Conservation (phyloP, 2,888 invertebrate genomes). For the Cryptocephalus moraei region DNA sequence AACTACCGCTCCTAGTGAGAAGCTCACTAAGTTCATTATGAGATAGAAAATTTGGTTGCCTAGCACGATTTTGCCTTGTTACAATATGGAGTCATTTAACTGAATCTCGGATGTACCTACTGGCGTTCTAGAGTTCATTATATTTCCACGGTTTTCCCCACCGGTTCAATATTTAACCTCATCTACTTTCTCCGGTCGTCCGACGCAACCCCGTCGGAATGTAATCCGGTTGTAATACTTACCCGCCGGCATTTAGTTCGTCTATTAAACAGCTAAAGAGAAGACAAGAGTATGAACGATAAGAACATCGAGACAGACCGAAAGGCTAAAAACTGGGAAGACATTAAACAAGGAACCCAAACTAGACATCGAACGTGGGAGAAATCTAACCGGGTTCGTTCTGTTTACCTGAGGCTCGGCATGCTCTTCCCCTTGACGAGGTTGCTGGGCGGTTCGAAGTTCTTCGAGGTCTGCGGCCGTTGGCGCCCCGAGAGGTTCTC, state of each 20-base stretch:
- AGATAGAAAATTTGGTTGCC: too few species aligned
- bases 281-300: slow-evolving; percentile 30
- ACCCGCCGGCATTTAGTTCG: slow-evolving; percentile 72
- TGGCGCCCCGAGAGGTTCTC: slow-evolving; percentile 58
- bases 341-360: slow-evolving; percentile 7
- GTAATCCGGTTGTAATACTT: slow-evolving; percentile 43
- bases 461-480: slow-evolving; percentile 55
- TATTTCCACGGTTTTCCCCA: too few species aligned
- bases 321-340: slow-evolving; percentile 2
- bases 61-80: too few species aligned
- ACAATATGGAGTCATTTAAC: too few species aligned
- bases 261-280: slow-evolving; percentile 71
- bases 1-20: too few species aligned
- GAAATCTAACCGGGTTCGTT: not conserved
- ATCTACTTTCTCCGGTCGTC: too few species aligned
- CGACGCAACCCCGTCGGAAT: too few species aligned
- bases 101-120: too few species aligned
- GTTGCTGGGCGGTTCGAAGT: slow-evolving; percentile 47
- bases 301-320: slow-evolving; percentile 18
- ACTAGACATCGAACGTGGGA: slow-evolving; percentile 14
- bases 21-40: too few species aligned
- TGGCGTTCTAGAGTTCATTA: too few species aligned
- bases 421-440: slow-evolving; percentile 92
- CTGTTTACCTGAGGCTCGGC: slow-evolving; percentile 72
- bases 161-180: too few species aligned